These are phyloP conservation scores for Octodonta nipae DNA, from an alignment of 2,888 invertebrate genomes.

Conservation along the genomic window DNA sequence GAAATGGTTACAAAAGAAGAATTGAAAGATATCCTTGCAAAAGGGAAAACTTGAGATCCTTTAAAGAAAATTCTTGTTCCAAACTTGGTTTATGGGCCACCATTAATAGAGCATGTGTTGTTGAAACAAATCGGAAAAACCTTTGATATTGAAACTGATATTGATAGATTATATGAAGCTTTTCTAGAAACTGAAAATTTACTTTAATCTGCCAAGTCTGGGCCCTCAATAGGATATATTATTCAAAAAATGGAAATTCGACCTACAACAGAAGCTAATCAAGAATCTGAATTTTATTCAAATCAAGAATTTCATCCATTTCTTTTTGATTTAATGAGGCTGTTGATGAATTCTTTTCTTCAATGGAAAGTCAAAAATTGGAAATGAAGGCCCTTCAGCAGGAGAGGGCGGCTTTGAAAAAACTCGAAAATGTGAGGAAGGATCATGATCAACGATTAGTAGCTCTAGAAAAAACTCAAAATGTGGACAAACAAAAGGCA, in stretches of 20 bases:
- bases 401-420: constrained; percentile 88
- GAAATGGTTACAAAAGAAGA: constrained; percentile 42
- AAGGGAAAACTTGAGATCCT: constrained; percentile 58
- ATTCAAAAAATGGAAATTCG: constrained; percentile 72
- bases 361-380: constrained; percentile 84
- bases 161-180: constrained; percentile 49
- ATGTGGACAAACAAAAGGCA: constrained; percentile 67
- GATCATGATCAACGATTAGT: constrained; percentile 83
- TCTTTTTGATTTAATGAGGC: constrained; percentile 73
- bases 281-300: constrained; percentile 52
- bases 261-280: constrained; percentile 39
- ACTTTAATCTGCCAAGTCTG: constrained; percentile 42
- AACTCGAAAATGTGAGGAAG: constrained; percentile 83
- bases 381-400: constrained; percentile 75
- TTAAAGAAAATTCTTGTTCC: constrained; percentile 73
- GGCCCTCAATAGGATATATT: constrained; percentile 60
- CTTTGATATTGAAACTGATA: constrained; percentile 49
- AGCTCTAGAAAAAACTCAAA: constrained; percentile 65
- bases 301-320: constrained; percentile 92
- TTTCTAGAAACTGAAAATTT: constrained; percentile 55
- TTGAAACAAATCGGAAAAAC: constrained; percentile 51
- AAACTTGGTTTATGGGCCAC: constrained; percentile 81
- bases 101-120: constrained; percentile 84
- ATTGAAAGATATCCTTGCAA: constrained; percentile 45
- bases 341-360: constrained; percentile 93